Percentiles rank a stretch among this genome's conserved stretches.
phyloP scores from a whole-genome alignment of 1,140 invertebrate species.

The Acromyrmex charruanus region DNA sequence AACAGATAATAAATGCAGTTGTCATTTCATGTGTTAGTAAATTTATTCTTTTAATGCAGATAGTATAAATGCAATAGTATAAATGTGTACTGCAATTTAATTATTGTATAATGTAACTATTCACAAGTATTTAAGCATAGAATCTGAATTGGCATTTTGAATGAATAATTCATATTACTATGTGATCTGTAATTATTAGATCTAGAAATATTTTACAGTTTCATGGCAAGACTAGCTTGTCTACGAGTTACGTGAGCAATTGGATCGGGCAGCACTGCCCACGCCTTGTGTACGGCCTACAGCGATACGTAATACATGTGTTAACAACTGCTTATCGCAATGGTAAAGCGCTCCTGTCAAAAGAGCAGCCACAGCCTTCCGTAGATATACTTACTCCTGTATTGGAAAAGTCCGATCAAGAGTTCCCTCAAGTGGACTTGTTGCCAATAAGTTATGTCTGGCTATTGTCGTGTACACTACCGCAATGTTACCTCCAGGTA shows the following conservation, averaged over 20 bases:
- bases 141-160: background rate
- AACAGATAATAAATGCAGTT: constrained; percentile 90
- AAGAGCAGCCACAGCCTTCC: constrained; percentile 80
- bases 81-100: background rate
- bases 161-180: background rate
- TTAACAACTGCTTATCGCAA: constrained; percentile 92
- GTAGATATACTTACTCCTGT: constrained; percentile 92
- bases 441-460: constrained; percentile 92
- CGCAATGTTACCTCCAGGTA: constrained; percentile 89
- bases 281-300: constrained; percentile 91
- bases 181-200: background rate
- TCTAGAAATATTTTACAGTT: constrained; percentile 86
- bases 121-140: background rate
- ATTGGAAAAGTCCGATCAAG: constrained; percentile 88
- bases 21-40: constrained; percentile 89
- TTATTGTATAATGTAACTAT: background rate
- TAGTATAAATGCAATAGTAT: background rate
- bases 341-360: constrained; percentile 86
- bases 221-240: constrained; percentile 91
- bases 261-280: constrained; percentile 93
- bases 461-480: constrained; percentile 92
- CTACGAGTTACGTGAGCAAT: constrained; percentile 91
- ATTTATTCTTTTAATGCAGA: constrained; percentile 6
- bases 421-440: constrained; percentile 79
- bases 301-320: constrained; percentile 92